Conservation (phyloP, 2,113 vertebrate genomes). For the Rhynchomys soricoides region DNA sequence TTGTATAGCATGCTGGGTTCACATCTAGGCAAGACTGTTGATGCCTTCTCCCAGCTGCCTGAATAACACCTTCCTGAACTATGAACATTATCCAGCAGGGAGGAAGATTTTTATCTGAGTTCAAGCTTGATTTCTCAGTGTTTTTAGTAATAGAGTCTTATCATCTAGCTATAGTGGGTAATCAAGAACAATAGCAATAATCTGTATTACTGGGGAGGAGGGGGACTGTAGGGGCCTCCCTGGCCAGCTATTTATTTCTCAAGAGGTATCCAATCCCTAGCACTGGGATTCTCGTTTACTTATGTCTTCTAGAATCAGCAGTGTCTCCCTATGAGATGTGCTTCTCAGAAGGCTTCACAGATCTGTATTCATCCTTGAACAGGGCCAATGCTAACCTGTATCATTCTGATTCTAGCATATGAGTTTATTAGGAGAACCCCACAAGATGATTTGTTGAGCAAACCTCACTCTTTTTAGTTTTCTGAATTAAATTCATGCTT, state of each 20-base stretch:
- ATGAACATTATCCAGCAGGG: background rate
- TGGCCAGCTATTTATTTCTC: too few species aligned
- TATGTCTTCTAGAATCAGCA: background rate
- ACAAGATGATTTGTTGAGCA: background rate
- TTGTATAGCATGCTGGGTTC: background rate
- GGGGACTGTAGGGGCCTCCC: background rate
- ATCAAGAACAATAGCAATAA: background rate
- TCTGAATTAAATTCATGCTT: background rate
- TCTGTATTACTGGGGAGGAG: background rate
- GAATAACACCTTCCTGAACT: background rate
- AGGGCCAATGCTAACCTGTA: background rate
- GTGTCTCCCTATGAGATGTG: background rate
- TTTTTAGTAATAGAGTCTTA: background rate
- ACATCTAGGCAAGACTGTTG: background rate
- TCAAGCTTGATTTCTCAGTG: background rate
- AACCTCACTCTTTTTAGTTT: background rate
- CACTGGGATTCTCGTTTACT: background rate
- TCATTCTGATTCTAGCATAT: background rate
- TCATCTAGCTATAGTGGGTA: background rate
- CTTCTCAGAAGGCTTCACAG: background rate
- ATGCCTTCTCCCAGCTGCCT: background rate
- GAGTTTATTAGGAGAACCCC: background rate
- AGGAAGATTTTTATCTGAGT: background rate
- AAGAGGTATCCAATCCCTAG: background rate
- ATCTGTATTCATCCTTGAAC: too few species aligned